Conservation (phyloP, 2,888 invertebrate genomes). For the Heliconius aoede region DNA sequence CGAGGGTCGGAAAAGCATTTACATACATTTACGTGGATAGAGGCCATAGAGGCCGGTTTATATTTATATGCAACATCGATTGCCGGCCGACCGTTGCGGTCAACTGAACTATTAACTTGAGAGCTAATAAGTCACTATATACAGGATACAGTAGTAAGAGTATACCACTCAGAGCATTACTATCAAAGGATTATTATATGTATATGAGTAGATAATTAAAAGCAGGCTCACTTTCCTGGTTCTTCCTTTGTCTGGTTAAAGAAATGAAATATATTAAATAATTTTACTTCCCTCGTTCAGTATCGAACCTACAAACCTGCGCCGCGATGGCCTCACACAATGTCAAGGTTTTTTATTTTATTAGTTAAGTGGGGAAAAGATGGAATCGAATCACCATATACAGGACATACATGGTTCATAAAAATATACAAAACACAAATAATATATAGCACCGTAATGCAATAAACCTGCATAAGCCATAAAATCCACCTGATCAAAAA, state of each 20-base stretch:
- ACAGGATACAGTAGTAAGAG: too few species aligned
- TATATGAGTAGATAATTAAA: conserved; percentile 20
- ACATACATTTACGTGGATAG: conserved; percentile 65
- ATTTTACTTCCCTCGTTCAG: too few species aligned
- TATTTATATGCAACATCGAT: conserved; percentile 66
- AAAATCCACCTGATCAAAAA: conserved; percentile 58
- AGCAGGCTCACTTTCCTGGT: neutral
- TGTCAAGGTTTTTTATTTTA: too few species aligned
- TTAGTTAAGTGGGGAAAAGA: too few species aligned
- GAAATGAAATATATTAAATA: too few species aligned
- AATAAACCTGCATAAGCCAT: conserved; percentile 6
- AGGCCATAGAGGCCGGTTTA: conserved; percentile 67
- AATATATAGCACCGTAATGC: neutral
- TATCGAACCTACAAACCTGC: too few species aligned
- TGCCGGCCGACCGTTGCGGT: conserved; percentile 49
- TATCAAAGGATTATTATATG: conserved; percentile 17
- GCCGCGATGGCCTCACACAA: too few species aligned
- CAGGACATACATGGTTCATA: neutral
- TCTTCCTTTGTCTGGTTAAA: too few species aligned
- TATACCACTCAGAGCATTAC: too few species aligned
- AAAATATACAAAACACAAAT: neutral
- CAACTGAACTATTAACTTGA: conserved; percentile 36
- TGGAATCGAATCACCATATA: too few species aligned
- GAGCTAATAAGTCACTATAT: conserved; percentile 35
- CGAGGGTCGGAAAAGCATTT: conserved; percentile 65